A percentile compares a stretch with the other conserved stretches of the same genome.
phyloP scores from a whole-genome alignment of 2,113 vertebrate species.

The Myiozetetes cayanensis region DNA sequence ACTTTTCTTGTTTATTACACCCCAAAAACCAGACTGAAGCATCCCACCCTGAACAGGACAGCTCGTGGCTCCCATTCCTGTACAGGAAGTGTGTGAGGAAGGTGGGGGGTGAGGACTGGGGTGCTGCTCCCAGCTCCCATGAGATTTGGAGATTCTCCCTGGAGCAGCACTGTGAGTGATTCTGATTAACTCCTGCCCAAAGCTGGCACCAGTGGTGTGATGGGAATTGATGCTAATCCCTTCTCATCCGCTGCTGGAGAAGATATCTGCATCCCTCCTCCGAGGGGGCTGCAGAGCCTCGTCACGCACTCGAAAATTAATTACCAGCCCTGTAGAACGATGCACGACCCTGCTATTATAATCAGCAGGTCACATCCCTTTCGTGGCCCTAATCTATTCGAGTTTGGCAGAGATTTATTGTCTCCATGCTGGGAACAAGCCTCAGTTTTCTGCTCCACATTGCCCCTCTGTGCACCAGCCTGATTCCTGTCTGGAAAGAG shows the following conservation, averaged over 20 bases:
- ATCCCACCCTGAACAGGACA: neutral
- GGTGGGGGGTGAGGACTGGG: neutral
- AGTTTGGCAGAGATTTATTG: conserved; percentile 31
- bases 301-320: conserved; percentile 51
- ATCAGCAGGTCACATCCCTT: conserved; percentile 50
- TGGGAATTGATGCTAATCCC: conserved; percentile 38
- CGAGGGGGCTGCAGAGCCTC: neutral
- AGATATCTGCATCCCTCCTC: neutral
- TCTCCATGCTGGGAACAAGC: neutral
- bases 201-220: accelerated
- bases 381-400: neutral
- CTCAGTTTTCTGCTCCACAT: neutral
- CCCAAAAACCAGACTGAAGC: accelerated
- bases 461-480: neutral
- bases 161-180: neutral
- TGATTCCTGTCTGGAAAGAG: neutral
- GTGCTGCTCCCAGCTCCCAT: neutral
- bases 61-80: accelerated
- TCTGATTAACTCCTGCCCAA: neutral
- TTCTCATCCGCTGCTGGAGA: neutral
- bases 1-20: neutral
- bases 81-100: neutral
- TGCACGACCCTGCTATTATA: conserved; percentile 18
- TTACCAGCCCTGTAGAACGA: conserved; percentile 45
- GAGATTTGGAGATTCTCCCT: neutral